Conservation (phyloP, 2,797 vertebrate genomes). For the Trachops cirrhosus region DNA sequence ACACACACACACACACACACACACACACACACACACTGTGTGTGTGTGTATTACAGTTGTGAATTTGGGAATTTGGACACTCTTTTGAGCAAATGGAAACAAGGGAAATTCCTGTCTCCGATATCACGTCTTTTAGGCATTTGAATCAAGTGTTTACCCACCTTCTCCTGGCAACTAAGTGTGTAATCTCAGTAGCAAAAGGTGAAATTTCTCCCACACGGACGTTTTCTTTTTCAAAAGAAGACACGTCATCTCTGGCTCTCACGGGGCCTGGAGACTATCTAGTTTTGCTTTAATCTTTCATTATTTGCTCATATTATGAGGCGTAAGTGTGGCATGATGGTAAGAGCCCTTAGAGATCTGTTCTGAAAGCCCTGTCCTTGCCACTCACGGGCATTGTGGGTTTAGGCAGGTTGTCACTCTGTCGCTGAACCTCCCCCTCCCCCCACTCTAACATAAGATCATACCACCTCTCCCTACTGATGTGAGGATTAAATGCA, state of each 20-base stretch:
- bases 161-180: neutral
- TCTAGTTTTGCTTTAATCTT: neutral
- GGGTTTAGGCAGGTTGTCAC: neutral
- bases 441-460: neutral
- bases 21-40: neutral
- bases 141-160: neutral
- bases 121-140: neutral
- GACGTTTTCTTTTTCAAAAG: neutral
- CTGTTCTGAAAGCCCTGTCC: neutral
- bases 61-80: neutral
- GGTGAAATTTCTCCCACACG: neutral
- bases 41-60: neutral
- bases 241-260: neutral
- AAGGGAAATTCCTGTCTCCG: neutral
- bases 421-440: neutral
- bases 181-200: neutral
- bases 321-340: neutral
- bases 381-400: neutral
- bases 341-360: neutral
- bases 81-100: neutral
- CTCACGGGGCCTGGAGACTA: neutral
- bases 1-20: neutral
- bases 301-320: neutral
- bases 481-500: neutral
- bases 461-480: neutral